Evolutionary conservation across 2,888 invertebrate genomes (phyloP), one percentile per base, ranked within the genome.

Genomic region (Athrips mouffetella): DNA sequence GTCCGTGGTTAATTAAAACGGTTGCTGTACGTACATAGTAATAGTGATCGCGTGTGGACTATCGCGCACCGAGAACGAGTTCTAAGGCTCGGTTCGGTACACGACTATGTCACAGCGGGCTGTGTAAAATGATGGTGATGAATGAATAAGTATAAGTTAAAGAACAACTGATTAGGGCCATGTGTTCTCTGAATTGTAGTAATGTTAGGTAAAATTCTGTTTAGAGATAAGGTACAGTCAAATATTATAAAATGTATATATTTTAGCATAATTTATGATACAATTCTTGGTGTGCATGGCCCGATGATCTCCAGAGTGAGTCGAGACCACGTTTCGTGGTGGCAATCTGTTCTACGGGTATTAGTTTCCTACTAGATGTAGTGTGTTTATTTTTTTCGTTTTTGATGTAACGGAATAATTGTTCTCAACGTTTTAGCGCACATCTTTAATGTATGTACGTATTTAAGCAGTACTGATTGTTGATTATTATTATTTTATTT

Each of bases 331-430:
- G 16, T 47, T 42, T 45, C 41, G 59, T 57, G 62, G 60, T 73
- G 71, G 88, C 88, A 88, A 89, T 89, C 81, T 80, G 77, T 82
- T 84, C 73, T 89, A 89, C 89, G 89, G 89, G 89, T 89, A 89
- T 89, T 89, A 86, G 89, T 89, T 89, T 87, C 88, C 88, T 88
- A 88, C 67, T 88, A 88, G 87, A 60, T 76, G 71, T 87, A 87
- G 78, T 70, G 68, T 76, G 74, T 79, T 81, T 84, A 76, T 80
- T 83, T 82, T 75, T 63, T 67, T 77, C 70, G 79, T 82, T 80
- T 80, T 65, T 23, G 63, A 68, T 69, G 66, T 71, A 63, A 58
- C 66, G 63, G 61, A 61, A 58, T 63, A 63, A 62, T 70, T 75
- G 75, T 80, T 77, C 70, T 66, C 55, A 65, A 75, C 68, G 73